Evolutionary conservation across 2,113 vertebrate species (phyloP).

Genomic region (Cynopterus brachyotis): DNA sequence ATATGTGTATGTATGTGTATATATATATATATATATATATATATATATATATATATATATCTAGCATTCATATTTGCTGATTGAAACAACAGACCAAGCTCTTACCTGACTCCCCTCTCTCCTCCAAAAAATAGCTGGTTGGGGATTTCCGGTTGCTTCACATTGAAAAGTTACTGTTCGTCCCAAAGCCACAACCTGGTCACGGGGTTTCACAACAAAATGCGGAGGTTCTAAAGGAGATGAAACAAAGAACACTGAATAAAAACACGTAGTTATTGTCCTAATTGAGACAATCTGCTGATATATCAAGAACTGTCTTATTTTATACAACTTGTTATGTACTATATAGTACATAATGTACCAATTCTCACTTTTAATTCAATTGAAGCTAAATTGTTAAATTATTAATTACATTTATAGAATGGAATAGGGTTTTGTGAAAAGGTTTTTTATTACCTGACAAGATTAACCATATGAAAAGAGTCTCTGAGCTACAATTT

Average conservation of each 20-base stretch:
- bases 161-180: slow-evolving; percentile 98
- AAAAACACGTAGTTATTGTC: neutral
- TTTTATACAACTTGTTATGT: neutral
- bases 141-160: slow-evolving; percentile 97
- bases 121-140: slow-evolving; percentile 99
- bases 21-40: too few species aligned
- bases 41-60: too few species aligned
- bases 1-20: too few species aligned
- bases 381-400: neutral
- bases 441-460: neutral
- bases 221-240: slow-evolving; percentile 92
- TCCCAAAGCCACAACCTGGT: slow-evolving; percentile 96
- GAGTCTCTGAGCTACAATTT: slow-evolving; percentile 21
- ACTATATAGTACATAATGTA: neutral
- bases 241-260: slow-evolving; percentile 47
- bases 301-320: neutral
- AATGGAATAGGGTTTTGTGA: neutral
- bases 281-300: neutral
- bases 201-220: slow-evolving; percentile 95
- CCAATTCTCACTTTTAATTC: neutral
- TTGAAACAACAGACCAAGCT: neutral
- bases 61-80: neutral
- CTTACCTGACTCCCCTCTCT: slow-evolving; percentile 98
- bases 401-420: neutral
- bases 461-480: slow-evolving; percentile 18